phyloP scores from a whole-genome alignment of 1,140 invertebrate genomes.

The Bradynema listronoti region DNA sequence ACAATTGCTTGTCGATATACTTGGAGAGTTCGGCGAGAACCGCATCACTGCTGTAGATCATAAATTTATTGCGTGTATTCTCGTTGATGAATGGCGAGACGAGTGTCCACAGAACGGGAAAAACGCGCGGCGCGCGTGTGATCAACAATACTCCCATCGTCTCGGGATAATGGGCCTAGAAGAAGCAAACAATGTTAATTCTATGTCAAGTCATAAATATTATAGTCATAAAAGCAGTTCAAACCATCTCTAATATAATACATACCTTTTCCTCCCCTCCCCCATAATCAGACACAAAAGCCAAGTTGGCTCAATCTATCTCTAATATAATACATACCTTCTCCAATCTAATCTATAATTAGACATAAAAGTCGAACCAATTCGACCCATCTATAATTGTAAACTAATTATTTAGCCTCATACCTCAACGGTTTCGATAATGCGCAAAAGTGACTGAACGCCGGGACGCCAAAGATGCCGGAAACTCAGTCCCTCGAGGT shows the following conservation, averaged over 20 bases:
- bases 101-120: conserved; percentile 92
- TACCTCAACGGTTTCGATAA: conserved; percentile 82
- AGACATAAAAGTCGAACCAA: no score
- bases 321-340: no score
- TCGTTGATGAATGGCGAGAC: conserved; percentile 95
- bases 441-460: conserved; percentile 77
- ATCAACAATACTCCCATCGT: conserved; percentile 81
- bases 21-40: conserved; percentile 47
- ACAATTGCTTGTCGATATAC: conserved; percentile 75
- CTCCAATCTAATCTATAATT: no score
- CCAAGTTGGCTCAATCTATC: no score
- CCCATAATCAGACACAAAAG: no score
- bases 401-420: no score
- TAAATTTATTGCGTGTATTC: conserved; percentile 83
- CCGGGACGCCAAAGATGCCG: conserved; percentile 86
- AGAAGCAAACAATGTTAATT: no score
- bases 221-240: no score
- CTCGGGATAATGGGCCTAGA: conserved; percentile 80
- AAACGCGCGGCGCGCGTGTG: conserved; percentile 79
- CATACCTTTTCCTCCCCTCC: no score
- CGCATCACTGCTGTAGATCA: conserved; percentile 50
- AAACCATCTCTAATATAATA: no score
- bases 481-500: conserved; percentile 88
- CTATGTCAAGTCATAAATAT: no score
- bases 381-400: no score